These are phyloP conservation scores for Oreochromis niloticus DNA, from an alignment of 2,113 vertebrate genomes.

Conservation along the genomic window DNA sequence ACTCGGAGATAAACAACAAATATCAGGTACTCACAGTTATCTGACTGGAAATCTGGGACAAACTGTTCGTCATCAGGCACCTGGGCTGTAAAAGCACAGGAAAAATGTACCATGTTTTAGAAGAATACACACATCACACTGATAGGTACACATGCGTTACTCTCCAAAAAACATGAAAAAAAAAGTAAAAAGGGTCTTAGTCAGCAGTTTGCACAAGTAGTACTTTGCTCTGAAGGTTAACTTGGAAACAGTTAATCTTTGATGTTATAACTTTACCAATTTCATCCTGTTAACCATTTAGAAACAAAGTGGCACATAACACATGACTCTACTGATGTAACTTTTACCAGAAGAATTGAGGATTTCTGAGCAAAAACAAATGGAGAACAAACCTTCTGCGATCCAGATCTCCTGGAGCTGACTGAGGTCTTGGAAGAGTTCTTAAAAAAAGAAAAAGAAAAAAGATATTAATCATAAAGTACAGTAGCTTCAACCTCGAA, in stretches of 20 bases:
- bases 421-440: slow-evolving; percentile 97
- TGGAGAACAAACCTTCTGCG: slow-evolving; percentile 80
- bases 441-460: slow-evolving; percentile 55
- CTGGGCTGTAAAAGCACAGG: slow-evolving; percentile 74
- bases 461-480: neutral
- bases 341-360: too few species aligned
- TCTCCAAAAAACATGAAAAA: neutral
- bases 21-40: slow-evolving; percentile 86
- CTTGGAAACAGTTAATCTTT: slow-evolving; percentile 37
- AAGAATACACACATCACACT: neutral
- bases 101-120: neutral
- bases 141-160: neutral
- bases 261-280: neutral
- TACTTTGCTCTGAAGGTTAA: slow-evolving; percentile 27
- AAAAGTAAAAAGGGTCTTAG: neutral
- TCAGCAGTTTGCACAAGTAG: slow-evolving; percentile 6
- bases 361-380: neutral
- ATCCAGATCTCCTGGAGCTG: slow-evolving; percentile 98
- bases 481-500: neutral
- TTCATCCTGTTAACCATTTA: neutral
- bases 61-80: slow-evolving; percentile 97
- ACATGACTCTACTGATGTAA: neutral
- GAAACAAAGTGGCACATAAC: neutral
- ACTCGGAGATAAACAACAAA: neutral
- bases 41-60: slow-evolving; percentile 97